These are phyloP conservation scores for Oscheius sp. DNA, from an alignment of 2,888 invertebrate genomes.

Conservation along the genomic window DNA sequence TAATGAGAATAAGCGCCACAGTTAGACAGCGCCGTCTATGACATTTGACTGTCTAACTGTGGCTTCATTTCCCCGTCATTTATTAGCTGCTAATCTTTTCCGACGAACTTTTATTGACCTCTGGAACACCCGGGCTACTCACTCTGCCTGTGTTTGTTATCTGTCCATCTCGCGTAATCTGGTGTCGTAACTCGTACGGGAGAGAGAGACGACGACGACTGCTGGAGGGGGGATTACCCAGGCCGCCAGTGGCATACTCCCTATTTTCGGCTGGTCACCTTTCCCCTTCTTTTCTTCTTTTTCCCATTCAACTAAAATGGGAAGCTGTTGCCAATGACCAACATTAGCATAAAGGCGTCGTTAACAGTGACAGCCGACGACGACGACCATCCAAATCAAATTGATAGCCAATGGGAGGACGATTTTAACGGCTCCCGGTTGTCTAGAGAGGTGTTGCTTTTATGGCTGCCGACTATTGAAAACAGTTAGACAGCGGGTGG, in stretches of 20 bases:
- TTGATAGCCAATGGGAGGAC: not conserved
- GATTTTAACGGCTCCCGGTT: conserved; percentile 1
- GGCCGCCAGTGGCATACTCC: not conserved
- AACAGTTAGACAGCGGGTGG: too few species aligned
- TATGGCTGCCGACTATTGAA: not conserved
- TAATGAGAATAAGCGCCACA: too few species aligned
- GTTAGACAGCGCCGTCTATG: not conserved
- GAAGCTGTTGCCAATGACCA: conserved; percentile 14
- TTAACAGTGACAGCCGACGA: conserved; percentile 13
- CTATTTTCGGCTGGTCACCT: not conserved
- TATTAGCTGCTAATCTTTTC: too few species aligned
- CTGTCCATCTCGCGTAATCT: conserved; percentile 27
- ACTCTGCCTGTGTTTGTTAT: conserved; percentile 13
- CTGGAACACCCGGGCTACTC: not conserved
- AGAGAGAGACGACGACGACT: not conserved
- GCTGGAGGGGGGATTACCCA: conserved; percentile 7
- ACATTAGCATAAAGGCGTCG: conserved; percentile 20
- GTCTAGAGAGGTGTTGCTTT: not conserved
- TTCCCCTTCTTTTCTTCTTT: conserved; percentile 15
- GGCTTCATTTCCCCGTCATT: not conserved
- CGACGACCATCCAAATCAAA: not conserved
- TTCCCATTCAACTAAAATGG: not conserved
- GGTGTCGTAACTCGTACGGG: conserved; percentile 26
- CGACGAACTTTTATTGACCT: too few species aligned
- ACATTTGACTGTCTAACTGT: not conserved